A percentile compares a stretch with the other conserved stretches of the same genome.
Evolutionary conservation across 2,113 vertebrate genomes (phyloP).

Genomic region (Serinus canaria): DNA sequence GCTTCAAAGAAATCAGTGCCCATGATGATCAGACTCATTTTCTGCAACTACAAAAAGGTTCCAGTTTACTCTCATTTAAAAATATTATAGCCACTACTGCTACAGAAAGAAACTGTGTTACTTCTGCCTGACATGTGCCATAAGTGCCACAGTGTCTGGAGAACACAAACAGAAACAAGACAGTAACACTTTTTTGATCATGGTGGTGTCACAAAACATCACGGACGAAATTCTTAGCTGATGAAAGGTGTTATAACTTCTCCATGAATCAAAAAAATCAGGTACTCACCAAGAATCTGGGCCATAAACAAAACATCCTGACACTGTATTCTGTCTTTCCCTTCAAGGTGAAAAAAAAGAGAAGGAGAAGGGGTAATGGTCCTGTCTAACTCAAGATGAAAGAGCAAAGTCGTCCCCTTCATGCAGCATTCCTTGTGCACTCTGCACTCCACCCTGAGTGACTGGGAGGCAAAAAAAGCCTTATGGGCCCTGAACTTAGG

Average conservation of each 20-base stretch:
- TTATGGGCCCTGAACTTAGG: neutral
- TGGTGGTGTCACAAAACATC: neutral
- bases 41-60: neutral
- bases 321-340: neutral
- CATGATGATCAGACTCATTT: slow-evolving; percentile 1
- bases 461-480: neutral
- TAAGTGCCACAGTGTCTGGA: neutral
- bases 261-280: neutral
- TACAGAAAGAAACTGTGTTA: neutral
- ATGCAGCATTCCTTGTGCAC: neutral
- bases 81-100: neutral
- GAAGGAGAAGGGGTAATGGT: neutral
- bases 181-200: neutral
- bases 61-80: neutral
- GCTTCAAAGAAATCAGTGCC: slow-evolving; percentile 7
- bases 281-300: neutral
- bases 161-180: neutral
- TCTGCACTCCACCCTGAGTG: neutral
- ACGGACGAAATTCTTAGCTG: neutral
- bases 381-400: neutral
- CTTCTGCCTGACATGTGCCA: neutral
- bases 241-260: neutral
- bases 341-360: neutral
- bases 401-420: neutral
- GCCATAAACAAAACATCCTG: neutral